These are phyloP conservation scores for Cantharis rustica DNA, from an alignment of 2,888 invertebrate species.

Conservation along the genomic window DNA sequence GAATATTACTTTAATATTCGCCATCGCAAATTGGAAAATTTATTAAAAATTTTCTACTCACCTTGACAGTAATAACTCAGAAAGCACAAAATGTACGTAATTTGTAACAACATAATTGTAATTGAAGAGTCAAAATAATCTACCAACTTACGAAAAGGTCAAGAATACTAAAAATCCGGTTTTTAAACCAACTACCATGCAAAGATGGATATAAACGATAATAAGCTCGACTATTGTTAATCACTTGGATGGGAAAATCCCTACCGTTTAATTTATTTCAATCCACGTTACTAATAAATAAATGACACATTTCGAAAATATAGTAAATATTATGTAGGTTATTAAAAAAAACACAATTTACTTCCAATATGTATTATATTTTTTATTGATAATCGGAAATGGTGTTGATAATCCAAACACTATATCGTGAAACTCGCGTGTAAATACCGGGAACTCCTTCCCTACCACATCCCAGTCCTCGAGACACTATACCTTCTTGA, in stretches of 20 bases:
- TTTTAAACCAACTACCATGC: background rate
- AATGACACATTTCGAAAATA: background rate
- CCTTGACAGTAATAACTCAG: background rate
- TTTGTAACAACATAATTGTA: background rate
- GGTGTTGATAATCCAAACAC: conserved; percentile 73
- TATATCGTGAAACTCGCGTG: conserved; percentile 71
- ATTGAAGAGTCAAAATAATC: background rate
- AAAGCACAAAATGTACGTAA: background rate
- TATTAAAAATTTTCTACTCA: background rate
- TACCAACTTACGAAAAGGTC: background rate
- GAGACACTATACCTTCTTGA: conserved; percentile 74
- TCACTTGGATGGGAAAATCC: background rate
- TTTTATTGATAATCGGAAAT: conserved; percentile 28
- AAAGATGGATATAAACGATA: background rate
- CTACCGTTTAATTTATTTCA: background rate
- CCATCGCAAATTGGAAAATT: background rate
- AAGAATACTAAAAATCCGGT: background rate
- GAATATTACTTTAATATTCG: background rate
- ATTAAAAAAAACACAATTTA: background rate
- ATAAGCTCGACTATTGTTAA: background rate
- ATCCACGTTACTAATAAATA: background rate
- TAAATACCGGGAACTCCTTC: conserved; percentile 77
- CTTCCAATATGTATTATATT: background rate
- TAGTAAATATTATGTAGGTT: background rate
- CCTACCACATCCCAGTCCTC: conserved; percentile 81